A percentile compares a stretch with the other conserved stretches of the same genome.
Conservation (phyloP, 2,797 vertebrate genomes). For the Sebastes hopkinsi region DNA sequence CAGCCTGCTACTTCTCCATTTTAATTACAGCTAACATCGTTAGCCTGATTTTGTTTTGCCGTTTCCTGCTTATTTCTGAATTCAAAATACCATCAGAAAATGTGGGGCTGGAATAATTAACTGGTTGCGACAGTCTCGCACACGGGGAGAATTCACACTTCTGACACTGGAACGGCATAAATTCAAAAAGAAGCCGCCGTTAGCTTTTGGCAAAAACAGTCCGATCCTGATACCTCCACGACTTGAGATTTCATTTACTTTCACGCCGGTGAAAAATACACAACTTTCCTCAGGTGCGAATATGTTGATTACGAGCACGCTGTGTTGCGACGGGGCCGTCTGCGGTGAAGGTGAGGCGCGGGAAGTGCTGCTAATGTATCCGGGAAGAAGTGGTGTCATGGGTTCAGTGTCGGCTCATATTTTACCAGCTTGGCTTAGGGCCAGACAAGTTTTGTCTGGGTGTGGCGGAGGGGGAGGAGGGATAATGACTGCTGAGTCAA, state of each 20-base stretch:
- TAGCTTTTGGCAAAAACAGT: constrained; percentile 20
- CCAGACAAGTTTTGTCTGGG: constrained; percentile 69
- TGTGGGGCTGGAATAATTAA: constrained; percentile 56
- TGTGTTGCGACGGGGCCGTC: not conserved
- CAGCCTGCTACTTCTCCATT: constrained; percentile 65
- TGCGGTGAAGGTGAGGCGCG: constrained; percentile 49
- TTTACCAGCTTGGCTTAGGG: constrained; percentile 62
- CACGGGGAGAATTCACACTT: constrained; percentile 11
- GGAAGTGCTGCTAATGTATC: constrained; percentile 49
- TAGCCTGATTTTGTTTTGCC: constrained; percentile 62
- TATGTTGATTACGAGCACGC: constrained; percentile 44
- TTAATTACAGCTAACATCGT: constrained; percentile 74
- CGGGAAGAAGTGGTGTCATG: constrained; percentile 38
- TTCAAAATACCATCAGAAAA: constrained; percentile 39
- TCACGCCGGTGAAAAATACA: constrained; percentile 18
- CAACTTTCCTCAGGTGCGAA: constrained; percentile 57
- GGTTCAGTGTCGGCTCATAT: constrained; percentile 63
- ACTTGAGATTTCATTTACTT: constrained; percentile 22
- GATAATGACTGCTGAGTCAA: constrained; percentile 65
- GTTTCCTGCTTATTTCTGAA: constrained; percentile 43
- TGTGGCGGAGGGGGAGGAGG: not conserved
- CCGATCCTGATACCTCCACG: not conserved
- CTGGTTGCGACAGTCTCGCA: constrained; percentile 9
- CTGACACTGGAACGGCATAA: constrained; percentile 3
- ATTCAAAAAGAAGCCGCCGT: not conserved